Percentiles rank a stretch among this genome's conserved stretches.
Conservation (phyloP, 2,797 vertebrate genomes). For the Anas georgica region DNA sequence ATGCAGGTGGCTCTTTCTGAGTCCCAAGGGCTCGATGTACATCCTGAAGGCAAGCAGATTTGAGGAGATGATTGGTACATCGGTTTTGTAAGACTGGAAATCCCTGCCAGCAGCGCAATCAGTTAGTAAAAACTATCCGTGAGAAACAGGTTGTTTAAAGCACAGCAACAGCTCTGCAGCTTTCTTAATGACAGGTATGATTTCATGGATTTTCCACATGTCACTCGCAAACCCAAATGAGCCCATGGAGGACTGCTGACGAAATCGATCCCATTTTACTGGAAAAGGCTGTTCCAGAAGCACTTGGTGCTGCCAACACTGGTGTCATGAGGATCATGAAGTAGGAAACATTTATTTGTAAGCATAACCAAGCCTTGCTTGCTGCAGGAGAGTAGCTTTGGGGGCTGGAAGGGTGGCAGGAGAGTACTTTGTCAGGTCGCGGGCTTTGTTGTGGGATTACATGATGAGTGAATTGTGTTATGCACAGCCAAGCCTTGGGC, state of each 20-base stretch:
- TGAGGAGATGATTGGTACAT: not conserved
- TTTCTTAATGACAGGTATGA: not conserved
- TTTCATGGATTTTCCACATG: not conserved
- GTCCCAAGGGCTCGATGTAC: not conserved
- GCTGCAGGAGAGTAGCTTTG: not conserved
- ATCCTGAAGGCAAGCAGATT: not conserved
- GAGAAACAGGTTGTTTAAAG: not conserved
- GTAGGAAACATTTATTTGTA: not conserved
- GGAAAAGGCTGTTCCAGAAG: not conserved
- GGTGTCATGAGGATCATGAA: not conserved
- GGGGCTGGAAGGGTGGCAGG: not conserved
- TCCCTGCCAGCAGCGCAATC: not conserved
- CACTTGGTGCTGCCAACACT: fast-evolving
- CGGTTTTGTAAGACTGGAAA: not conserved
- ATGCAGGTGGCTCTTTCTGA: constrained; percentile 1
- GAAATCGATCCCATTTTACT: not conserved
- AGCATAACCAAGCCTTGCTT: fast-evolving
- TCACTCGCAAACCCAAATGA: not conserved
- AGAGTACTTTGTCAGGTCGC: not conserved
- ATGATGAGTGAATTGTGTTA: not conserved
- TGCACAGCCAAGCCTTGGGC: too few relatives aligned
- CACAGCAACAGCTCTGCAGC: not conserved
- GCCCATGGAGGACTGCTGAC: not conserved
- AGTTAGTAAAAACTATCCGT: not conserved
- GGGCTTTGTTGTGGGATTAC: not conserved